These are phyloP conservation scores for Acheta domesticus DNA, from an alignment of 2,888 invertebrate genomes.

Conservation along the genomic window DNA sequence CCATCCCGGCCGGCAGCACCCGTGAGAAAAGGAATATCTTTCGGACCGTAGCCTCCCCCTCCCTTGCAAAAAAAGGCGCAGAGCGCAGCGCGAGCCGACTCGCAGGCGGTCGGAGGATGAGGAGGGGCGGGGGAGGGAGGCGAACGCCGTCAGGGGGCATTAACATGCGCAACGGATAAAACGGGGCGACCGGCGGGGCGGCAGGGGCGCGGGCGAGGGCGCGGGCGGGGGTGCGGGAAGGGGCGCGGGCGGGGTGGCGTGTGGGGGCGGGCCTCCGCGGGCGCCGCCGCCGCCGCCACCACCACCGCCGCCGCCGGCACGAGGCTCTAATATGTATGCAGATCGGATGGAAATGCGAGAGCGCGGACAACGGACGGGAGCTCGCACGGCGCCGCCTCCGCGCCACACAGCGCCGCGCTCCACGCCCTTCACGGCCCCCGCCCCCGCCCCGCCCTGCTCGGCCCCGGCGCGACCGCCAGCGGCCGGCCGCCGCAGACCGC, in stretches of 20 bases:
- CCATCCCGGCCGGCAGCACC: too few relatives aligned
- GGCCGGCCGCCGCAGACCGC: too few relatives aligned
- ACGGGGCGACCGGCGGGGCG: not conserved
- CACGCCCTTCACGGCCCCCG: not conserved
- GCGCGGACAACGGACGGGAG: conserved; percentile 4
- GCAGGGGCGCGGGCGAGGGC: not conserved
- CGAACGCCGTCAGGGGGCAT: not conserved
- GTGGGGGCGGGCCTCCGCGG: not conserved
- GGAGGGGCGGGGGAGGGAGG: not conserved
- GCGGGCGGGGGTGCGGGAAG: not conserved
- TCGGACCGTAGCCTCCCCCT: too few relatives aligned
- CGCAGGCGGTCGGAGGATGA: not conserved
- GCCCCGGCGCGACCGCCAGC: not conserved
- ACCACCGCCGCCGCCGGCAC: not conserved
- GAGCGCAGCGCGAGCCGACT: too few relatives aligned
- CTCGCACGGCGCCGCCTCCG: not conserved
- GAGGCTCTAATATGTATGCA: conserved; percentile 30
- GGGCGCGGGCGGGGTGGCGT: not conserved
- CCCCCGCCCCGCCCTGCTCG: not conserved
- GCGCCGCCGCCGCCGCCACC: not conserved
- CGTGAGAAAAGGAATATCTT: too few relatives aligned
- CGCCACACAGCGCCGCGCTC: not conserved
- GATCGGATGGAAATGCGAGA: conserved; percentile 30
- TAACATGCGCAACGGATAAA: conserved; percentile 4
- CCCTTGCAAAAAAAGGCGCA: not conserved